Evolutionary conservation across 2,113 vertebrate species (phyloP), one percentile per base, ranked within the genome.

Genomic region (Bungarus multicinctus): DNA sequence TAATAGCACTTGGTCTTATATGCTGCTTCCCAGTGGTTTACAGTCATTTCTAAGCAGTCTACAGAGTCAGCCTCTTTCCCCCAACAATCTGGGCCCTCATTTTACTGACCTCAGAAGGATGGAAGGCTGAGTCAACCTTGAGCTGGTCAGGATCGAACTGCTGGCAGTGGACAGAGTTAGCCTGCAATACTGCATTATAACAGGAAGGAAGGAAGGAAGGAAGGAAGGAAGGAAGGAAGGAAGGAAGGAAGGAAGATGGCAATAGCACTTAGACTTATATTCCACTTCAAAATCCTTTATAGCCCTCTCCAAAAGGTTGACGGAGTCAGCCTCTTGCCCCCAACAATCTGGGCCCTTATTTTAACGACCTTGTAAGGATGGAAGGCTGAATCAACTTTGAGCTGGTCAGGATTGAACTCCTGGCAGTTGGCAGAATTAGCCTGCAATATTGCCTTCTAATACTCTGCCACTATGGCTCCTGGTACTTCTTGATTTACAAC

Each of bases 341-440:
- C 60, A 60, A 60, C 58, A 27, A 64, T 64, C 60, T 64, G 27
- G 11, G 3, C 14, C 27, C 60, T 64, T 11, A n/a, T 64, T 64
- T 64, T 64, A 64, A 27, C 0, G 0, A n/a, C 11, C 60, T 64
- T 0, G 0, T 3, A 12, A 30, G 60, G 27, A 14, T 30, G 60
- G 60, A 14, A 64, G 60, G 27, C 27, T 64, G 60, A 64, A 0
- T n/a, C 27, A 64, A 64, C 27, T 11, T 30, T 64, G 60, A 64
- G 27, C 10, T 2, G 27, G 60, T 64, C 7, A 64, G 10, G 11
- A 64, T n/a, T 4, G 11, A 64, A 64, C 60, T 14, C 3, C 60
- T 64, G 27, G 60, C 10, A 30, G 27, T 64, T 1, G 9, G 58
- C 58, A 60, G 58, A 60, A 4, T 30, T 22, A 30, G 27, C 58